Base-by-base conservation (phyloP, 2,888 invertebrate species). In the Lomographa bimaculata region DNA sequence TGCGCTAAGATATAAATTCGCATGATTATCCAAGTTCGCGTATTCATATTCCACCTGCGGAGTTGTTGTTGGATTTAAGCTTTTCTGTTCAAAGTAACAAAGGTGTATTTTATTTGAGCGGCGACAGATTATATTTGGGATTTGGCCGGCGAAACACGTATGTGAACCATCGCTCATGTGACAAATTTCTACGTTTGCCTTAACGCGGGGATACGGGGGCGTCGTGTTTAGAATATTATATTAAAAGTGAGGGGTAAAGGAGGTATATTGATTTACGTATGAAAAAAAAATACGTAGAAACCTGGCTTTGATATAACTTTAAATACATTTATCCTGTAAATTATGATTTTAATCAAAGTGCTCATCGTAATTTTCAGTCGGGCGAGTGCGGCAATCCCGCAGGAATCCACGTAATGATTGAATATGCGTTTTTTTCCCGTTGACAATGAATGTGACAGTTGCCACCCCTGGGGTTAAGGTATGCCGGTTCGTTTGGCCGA, bases 131-230 rank as follows among this genome's bases (percentile, higher is more conserved):
- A 85, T 85, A 82, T 84, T 85, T 77, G 83, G 83, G 84, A 89
- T 85, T 84, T 81, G 78, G 79, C 75, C 72, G 72, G 71, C 77
- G 81, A 75, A 82, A 85, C 89, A 89, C 89, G 89, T 87, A 86
- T 86, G 80, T 85, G 81, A 79, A 82, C 89, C 87, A 89, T 89
- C 87, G 86, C 87, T 89, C 87, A 89, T 87, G 87, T 89, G 87
- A 89, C 87, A 89, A 89, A 89, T 89, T 89, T 87, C 83, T 85
- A 80, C 87, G 83, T 87, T 87, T 87, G 85, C 87, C 83, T 86
- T 86, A 85, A 85, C 87, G 84, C 79, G 78, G 73, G 64, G 65
- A 69, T 69, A 66, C 89, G 87, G 78, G 73, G 64, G 65, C 70
- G 69, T 67, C 89, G 87, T 87, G 89, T 84, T 85, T 84, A 79